Evolutionary conservation across 2,888 invertebrate species (phyloP), one percentile per base, ranked within the genome.

Genomic region (Heliconius erato): DNA sequence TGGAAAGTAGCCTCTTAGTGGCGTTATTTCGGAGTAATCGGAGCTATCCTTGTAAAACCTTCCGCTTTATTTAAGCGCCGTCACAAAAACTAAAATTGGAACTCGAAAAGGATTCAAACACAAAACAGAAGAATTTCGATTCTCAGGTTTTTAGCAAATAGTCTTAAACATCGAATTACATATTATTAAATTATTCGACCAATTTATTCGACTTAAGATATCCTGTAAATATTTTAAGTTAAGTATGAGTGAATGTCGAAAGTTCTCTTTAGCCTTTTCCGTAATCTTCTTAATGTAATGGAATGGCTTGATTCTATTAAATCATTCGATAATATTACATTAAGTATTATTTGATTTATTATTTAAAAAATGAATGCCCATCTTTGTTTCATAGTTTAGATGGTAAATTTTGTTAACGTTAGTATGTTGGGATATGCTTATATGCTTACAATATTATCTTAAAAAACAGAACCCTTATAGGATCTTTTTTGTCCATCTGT

Each of bases 1-100:
- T 83, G 83, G 85, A 74, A 84, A 74, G 79, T 81, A 76, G 79
- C 65, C 69, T 63, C 72, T 80, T 71, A 68, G 40, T 77, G 79
- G 74, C 74, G 79, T 74, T 63, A 59, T 63, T 35, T 76, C 11
- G n/a, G n/a, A 72, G 72, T 72, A n/a, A 76, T 63, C 63, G 63
- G n/a, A 72, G 7, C n/a, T 44, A 77, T 77, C 67, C 69, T n/a
- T 81, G 54, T 67, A 49, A 71, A n/a, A 72, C 65, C 79, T 65
- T 35, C n/a, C 54, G 23, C 28, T 63, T 35, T 59, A 3, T n/a
- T 63, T 59, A 76, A 76, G 54, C 32, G 12, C 12, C 32, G 35
- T 16, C 23, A 16, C 3, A 16, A 44, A 16, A 72, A 49, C 9
- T 5, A 16, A 35, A 19, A 4, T 68, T 19, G 28, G 28, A 6